Evolutionary conservation across 2,888 invertebrate species (phyloP).

Genomic region (Athalia rosae): DNA sequence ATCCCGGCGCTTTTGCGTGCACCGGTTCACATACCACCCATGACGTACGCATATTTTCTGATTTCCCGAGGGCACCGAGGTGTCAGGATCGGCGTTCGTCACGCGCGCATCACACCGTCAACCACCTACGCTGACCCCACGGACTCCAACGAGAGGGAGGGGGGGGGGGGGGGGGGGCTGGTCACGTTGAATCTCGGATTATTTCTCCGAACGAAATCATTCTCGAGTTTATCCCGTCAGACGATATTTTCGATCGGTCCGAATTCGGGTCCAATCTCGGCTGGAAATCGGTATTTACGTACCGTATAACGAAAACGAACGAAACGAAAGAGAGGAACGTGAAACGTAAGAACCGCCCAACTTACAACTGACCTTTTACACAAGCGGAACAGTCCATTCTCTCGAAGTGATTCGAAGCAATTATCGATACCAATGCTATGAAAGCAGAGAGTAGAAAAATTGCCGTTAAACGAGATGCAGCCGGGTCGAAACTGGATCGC

Average conservation of each 20-base stretch:
- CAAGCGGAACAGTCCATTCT: not conserved
- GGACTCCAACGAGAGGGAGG: not conserved
- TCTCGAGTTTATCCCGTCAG: not conserved
- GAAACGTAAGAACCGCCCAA: no score
- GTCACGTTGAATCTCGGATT: not conserved
- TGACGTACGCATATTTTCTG: conserved; percentile 31
- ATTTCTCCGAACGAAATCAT: not conserved
- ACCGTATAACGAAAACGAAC: no score
- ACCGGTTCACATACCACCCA: not conserved
- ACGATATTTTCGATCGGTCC: no score
- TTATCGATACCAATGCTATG: conserved; percentile 32
- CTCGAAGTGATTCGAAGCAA: conserved; percentile 11
- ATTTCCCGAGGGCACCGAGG: conserved; percentile 40
- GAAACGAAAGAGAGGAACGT: no score
- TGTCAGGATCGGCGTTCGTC: conserved; percentile 31
- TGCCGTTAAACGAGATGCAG: not conserved
- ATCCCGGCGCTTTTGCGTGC: not conserved
- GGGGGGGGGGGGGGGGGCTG: not conserved
- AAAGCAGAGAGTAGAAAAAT: conserved; percentile 29
- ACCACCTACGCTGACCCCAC: conserved; percentile 33
- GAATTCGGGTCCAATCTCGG: no score
- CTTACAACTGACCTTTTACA: not conserved
- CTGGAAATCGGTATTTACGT: no score
- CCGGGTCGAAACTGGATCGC: conserved; percentile 32
- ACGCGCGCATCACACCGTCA: conserved; percentile 38